A percentile compares a stretch with the other conserved stretches of the same genome.
Conservation (phyloP, 2,113 vertebrate genomes). For the Natator depressus region DNA sequence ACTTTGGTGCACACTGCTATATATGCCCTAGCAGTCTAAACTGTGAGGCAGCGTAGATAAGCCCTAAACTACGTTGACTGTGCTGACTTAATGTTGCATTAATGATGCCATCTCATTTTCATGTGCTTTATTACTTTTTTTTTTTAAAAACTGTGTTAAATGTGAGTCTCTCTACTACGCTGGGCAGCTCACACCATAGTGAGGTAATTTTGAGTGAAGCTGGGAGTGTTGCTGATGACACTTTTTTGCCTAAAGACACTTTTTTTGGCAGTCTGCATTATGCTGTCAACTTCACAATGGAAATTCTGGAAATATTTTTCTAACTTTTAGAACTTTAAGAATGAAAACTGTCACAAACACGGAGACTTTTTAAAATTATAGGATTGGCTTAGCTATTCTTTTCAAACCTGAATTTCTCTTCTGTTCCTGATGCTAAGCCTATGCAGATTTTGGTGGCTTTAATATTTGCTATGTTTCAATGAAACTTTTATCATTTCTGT, state of each 20-base stretch:
- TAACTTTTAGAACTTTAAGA: background rate
- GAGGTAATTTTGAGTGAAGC: background rate
- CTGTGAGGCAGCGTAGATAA: background rate
- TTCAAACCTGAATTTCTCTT: background rate
- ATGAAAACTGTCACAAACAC: background rate
- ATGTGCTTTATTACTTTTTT: background rate
- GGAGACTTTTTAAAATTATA: background rate
- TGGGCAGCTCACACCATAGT: background rate
- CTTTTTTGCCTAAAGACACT: background rate
- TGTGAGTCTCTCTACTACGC: background rate
- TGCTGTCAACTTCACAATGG: background rate
- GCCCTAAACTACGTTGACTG: background rate
- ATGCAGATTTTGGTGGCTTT: background rate
- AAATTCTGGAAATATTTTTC: background rate
- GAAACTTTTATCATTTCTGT: background rate
- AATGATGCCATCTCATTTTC: background rate
- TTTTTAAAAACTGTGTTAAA: background rate
- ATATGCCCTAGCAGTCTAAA: background rate
- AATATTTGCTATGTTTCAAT: background rate
- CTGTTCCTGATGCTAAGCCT: background rate
- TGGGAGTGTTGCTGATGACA: background rate
- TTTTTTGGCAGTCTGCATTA: background rate
- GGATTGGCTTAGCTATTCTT: background rate
- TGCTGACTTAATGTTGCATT: background rate
- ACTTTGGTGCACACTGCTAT: too few relatives aligned